Evolutionary conservation across 2,888 invertebrate species (phyloP), one percentile per base, ranked within the genome.

Genomic region (Orchesellides sinensis): DNA sequence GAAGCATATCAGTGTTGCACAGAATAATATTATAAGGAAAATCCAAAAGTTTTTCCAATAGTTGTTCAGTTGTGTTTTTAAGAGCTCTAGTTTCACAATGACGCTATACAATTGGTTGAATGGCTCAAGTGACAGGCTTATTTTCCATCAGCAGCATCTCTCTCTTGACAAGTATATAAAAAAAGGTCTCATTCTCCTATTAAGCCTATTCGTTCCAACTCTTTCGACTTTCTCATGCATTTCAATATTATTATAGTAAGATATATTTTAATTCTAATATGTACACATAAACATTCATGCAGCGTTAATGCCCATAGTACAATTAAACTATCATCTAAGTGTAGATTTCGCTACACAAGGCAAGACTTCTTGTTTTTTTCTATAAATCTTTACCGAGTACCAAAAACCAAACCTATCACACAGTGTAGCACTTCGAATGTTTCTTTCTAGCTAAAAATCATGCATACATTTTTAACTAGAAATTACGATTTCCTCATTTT

Each of bases 131-230:
- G 70, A 70, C 70, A 66, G 66, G 45, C 49, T 47, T 47, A 68
- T n/a, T 68, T 68, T 68, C 49, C 49, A 47, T 68, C 52, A 32
- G n/a, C 14, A 68, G 19, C 10, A 32, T 70, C 70, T 70, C 70
- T 70, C 40, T 40, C 40, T 40, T 40, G 40, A 40, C 40, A 14
- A 54, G 70, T n/a, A n/a, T n/a, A n/a, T n/a, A 70, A 54, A 70
- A 27, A 70, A 70, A 45, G 54, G 56, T 70, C 70, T 70, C 70
- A 54, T 70, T 70, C 65, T 63, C n/a, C n/a, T n/a, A n/a, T n/a
- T n/a, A n/a, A n/a, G n/a, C n/a, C n/a, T n/a, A n/a, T n/a, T n/a
- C n/a, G n/a, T n/a, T n/a, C n/a, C n/a, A n/a, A n/a, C n/a, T n/a
- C n/a, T n/a, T n/a, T n/a, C n/a, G n/a, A n/a, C n/a, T n/a, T n/a